phyloP scores from a whole-genome alignment of 2,888 invertebrate genomes.

The Celastrina argiolus region DNA sequence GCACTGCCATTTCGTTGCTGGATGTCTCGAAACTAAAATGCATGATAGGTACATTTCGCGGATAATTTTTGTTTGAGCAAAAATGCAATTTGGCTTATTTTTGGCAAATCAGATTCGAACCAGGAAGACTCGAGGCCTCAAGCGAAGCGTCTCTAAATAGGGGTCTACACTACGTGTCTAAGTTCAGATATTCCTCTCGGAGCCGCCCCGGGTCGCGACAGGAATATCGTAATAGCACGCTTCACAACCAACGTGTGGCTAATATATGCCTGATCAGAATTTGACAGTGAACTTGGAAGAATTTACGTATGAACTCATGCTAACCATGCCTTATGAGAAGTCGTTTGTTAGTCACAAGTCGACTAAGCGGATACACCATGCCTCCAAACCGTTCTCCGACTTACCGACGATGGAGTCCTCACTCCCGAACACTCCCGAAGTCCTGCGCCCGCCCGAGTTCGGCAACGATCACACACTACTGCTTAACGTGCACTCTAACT shows the following conservation, averaged over 20 bases:
- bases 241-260: constrained; percentile 75
- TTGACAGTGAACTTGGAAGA: constrained; percentile 69
- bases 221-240: constrained; percentile 66
- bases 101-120: constrained; percentile 57
- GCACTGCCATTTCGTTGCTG: constrained; percentile 16
- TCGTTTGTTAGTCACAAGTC: constrained; percentile 48
- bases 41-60: constrained; percentile 27
- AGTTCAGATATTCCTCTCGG: constrained; percentile 56
- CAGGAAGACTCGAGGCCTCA: constrained; percentile 68
- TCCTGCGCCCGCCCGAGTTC: constrained; percentile 50
- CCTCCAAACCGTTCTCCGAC: constrained; percentile 41
- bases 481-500: constrained; percentile 47
- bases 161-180: constrained; percentile 71
- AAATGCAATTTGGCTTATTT: constrained; percentile 57
- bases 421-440: constrained; percentile 33
- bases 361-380: constrained; percentile 45
- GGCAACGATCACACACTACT: constrained; percentile 36
- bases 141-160: constrained; percentile 67
- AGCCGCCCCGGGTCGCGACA: constrained; percentile 41
- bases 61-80: constrained; percentile 51
- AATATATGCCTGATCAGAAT: constrained; percentile 57
- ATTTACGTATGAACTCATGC: constrained; percentile 66
- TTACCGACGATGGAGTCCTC: constrained; percentile 46
- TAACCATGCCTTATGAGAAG: constrained; percentile 53
- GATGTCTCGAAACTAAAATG: not conserved